These are phyloP conservation scores for Apistogramma diplotaenia DNA, from an alignment of 2,113 vertebrate genomes.

Conservation along the genomic window DNA sequence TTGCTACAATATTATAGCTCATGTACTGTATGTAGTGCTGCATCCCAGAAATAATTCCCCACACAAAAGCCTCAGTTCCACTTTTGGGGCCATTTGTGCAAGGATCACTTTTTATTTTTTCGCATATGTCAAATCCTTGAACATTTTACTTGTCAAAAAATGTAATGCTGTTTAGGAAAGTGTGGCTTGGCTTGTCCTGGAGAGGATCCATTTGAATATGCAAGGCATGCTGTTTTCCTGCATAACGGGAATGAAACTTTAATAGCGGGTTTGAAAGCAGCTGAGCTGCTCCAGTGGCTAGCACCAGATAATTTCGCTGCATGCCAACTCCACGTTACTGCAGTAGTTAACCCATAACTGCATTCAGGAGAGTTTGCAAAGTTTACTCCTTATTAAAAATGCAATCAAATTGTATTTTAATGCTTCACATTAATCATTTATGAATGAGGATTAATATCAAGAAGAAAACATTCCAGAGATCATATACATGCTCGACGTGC, in stretches of 20 bases:
- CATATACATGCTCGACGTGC: background rate
- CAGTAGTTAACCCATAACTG: constrained; percentile 12
- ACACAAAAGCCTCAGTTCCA: background rate
- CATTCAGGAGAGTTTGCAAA: constrained; percentile 7
- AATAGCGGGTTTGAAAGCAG: constrained; percentile 50
- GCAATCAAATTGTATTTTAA: constrained; percentile 10
- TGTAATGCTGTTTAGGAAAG: constrained; percentile 18
- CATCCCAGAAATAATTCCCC: background rate
- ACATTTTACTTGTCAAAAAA: constrained; percentile 35
- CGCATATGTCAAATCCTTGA: constrained; percentile 4
- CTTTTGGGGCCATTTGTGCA: background rate
- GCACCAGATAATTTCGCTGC: constrained; percentile 32
- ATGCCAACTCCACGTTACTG: constrained; percentile 3
- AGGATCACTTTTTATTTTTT: background rate
- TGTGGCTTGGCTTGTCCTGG: background rate
- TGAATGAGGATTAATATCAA: background rate
- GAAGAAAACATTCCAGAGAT: background rate
- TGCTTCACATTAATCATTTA: constrained; percentile 25
- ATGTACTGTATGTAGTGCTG: background rate
- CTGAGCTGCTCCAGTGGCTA: background rate
- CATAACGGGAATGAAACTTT: constrained; percentile 56
- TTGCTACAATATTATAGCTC: background rate
- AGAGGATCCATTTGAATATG: constrained; percentile 28
- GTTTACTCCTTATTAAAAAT: constrained; percentile 23
- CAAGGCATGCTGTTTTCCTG: constrained; percentile 34